Evolutionary conservation across 2,888 invertebrate species (phyloP).

Genomic region (Oeneis ivallda): DNA sequence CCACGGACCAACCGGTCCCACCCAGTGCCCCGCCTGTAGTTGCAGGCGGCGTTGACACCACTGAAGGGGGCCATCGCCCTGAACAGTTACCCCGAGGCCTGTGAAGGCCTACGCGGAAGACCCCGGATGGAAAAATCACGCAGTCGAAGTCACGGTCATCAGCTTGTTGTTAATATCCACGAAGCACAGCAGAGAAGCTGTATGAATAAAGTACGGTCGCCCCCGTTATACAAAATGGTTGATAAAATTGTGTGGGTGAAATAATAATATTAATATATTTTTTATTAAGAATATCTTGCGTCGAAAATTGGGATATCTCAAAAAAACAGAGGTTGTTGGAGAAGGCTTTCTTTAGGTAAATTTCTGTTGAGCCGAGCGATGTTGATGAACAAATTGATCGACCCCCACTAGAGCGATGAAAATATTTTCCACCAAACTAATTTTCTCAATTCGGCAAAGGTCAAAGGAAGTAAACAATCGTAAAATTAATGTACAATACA

Average conservation of each 20-base stretch:
- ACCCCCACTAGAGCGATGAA: background rate
- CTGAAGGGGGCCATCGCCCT: no score
- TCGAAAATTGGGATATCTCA: background rate
- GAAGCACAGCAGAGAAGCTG: no score
- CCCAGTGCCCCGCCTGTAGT: no score
- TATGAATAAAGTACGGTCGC: no score
- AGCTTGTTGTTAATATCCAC: no score
- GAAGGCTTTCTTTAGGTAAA: constrained; percentile 3
- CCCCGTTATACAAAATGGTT: no score
- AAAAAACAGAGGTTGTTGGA: background rate
- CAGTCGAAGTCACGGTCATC: no score
- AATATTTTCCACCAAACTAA: constrained; percentile 13
- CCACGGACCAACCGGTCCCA: no score
- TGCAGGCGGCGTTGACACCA: no score
- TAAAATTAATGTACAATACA: constrained; percentile 13
- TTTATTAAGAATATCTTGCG: background rate
- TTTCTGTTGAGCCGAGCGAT: background rate
- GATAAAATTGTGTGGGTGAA: background rate
- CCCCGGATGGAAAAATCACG: no score
- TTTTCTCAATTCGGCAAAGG: constrained; percentile 16
- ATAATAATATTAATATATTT: background rate
- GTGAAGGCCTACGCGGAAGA: no score
- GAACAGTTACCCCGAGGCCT: no score
- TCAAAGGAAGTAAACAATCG: constrained; percentile 15
- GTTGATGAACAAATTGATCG: constrained; percentile 2